A percentile compares a stretch with the other conserved stretches of the same genome.
Conservation (phyloP, 2,113 vertebrate genomes). For the Mus spicilegus region DNA sequence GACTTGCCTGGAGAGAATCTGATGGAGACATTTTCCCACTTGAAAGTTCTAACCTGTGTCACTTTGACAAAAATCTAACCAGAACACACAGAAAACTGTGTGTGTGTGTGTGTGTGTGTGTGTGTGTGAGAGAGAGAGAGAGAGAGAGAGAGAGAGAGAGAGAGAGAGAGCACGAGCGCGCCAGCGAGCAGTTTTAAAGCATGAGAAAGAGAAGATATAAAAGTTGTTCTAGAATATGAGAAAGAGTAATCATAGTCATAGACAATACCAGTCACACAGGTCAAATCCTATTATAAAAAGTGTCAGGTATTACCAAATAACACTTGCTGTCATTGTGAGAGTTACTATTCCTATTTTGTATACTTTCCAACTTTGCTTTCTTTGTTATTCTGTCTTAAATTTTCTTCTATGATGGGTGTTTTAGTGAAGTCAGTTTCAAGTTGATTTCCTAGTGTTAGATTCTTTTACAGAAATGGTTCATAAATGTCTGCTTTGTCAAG, state of each 20-base stretch:
- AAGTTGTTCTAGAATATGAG: conserved; percentile 52
- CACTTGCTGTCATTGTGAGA: neutral
- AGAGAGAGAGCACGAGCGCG: no score
- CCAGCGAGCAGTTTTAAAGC: neutral
- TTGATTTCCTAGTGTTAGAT: conserved; percentile 4
- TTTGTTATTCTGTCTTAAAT: conserved; percentile 14
- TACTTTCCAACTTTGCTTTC: neutral
- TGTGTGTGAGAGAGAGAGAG: no score
- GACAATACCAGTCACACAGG: conserved; percentile 18
- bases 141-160: no score
- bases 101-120: no score
- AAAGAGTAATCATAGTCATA: conserved; percentile 6
- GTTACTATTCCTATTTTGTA: neutral
- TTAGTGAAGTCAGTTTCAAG: neutral
- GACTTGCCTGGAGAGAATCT: neutral
- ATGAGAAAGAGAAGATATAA: neutral
- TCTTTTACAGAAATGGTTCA: neutral
- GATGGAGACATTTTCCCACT: neutral
- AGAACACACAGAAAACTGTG: conserved; percentile 7
- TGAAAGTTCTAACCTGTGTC: neutral
- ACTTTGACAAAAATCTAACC: neutral
- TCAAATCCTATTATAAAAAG: conserved; percentile 41
- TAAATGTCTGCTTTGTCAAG: conserved; percentile 7
- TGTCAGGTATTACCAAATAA: neutral
- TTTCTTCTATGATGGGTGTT: conserved; percentile 16